phyloP scores from a whole-genome alignment of 2,797 vertebrate species.

The Hydrophis major region DNA sequence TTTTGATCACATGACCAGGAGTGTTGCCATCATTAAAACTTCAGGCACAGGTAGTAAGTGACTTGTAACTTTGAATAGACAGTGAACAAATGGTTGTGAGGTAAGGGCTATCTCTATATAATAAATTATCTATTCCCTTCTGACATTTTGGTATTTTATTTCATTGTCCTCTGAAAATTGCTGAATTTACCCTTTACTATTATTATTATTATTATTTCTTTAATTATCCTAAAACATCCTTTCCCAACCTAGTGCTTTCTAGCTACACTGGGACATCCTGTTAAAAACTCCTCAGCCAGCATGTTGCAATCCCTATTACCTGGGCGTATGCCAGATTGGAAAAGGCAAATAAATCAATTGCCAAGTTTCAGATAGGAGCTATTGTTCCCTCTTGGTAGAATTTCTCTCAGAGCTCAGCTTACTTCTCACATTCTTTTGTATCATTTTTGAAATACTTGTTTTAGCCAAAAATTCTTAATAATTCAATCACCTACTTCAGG shows the following conservation, averaged over 20 bases:
- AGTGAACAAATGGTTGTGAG: neutral
- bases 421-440: neutral
- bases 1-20: neutral
- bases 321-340: neutral
- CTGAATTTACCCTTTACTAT: neutral
- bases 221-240: neutral
- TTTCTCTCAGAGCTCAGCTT: neutral
- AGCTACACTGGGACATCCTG: neutral
- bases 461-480: rapidly evolving
- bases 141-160: neutral
- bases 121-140: neutral
- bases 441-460: neutral
- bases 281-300: neutral
- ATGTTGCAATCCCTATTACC: neutral
- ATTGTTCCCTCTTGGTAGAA: neutral
- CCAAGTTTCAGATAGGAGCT: neutral
- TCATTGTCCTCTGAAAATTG: neutral
- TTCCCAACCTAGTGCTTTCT: neutral
- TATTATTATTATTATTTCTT: neutral
- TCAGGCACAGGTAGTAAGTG: neutral
- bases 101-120: neutral
- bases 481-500: neutral
- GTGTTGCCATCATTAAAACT: neutral
- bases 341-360: neutral
- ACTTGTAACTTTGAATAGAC: neutral